These are phyloP conservation scores for Drosophila barbarae DNA, from an alignment of 2,888 invertebrate genomes.

Conservation along the genomic window DNA sequence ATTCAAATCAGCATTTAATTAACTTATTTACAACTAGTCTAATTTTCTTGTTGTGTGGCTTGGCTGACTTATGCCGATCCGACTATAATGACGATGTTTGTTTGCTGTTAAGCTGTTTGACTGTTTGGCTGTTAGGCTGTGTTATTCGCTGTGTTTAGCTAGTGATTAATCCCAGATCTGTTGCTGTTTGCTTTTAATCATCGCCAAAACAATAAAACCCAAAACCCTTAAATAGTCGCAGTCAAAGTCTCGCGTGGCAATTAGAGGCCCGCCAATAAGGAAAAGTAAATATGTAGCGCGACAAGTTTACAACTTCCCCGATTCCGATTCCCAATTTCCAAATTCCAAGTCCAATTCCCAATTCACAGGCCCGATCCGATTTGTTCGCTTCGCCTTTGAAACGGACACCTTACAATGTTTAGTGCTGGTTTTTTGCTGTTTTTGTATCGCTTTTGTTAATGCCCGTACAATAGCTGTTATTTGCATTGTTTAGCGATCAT, in stretches of 20 bases:
- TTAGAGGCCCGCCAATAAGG: slow-evolving; percentile 63
- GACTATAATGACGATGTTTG: slow-evolving; percentile 30
- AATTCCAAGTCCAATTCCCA: slow-evolving; percentile 6
- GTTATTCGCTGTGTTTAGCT: slow-evolving; percentile 43
- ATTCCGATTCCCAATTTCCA: slow-evolving; percentile 5
- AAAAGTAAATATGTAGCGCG: slow-evolving; percentile 55
- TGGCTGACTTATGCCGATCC: slow-evolving; percentile 5
- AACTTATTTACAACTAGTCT: neutral
- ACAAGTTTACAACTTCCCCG: slow-evolving; percentile 46
- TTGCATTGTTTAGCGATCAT: slow-evolving; percentile 58
- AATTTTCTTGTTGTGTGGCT: slow-evolving; percentile 5
- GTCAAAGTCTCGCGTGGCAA: slow-evolving; percentile 52
- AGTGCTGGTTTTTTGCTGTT: neutral
- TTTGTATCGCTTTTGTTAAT: slow-evolving; percentile 30
- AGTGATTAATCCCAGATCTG: slow-evolving; percentile 50
- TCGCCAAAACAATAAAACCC: slow-evolving; percentile 49
- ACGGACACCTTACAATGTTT: slow-evolving; percentile 16
- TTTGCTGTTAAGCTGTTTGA: slow-evolving; percentile 27
- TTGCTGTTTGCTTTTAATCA: slow-evolving; percentile 54
- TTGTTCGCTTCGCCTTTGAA: slow-evolving; percentile 37
- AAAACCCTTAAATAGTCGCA: slow-evolving; percentile 66
- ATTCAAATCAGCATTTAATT: neutral
- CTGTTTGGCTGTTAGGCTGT: slow-evolving; percentile 36
- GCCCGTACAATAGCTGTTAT: slow-evolving; percentile 38
- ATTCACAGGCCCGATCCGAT: slow-evolving; percentile 20